Base-by-base conservation (phyloP, 1,140 invertebrate genomes). In the Zaprionus nigranus region DNA sequence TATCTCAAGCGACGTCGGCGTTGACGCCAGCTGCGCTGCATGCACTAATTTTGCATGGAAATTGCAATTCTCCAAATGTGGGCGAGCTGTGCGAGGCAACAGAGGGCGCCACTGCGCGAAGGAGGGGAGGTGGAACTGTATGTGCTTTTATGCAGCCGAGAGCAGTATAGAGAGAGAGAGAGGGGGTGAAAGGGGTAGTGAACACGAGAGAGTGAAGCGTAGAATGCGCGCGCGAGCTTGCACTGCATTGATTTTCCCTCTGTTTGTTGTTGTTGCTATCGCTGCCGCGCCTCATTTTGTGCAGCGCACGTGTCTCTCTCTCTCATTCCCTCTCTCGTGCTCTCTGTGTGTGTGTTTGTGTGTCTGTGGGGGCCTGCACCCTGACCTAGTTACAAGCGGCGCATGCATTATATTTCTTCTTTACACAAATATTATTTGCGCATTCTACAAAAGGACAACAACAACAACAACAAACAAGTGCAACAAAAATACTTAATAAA, bases 311-410 rank as follows among this genome's bases (percentile, higher is more conserved):
- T 66, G 70, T 76, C 62, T 69, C n/a, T 49, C 54, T 38, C n/a
- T 49, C 54, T 38, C 54, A n/a, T 57, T 49, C 49, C 15, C n/a
- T 28, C 46, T 24, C 51, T 54, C 20, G 15, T 17, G 28, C 7
- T 5, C 30, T 58, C 38, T 62, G 12, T 49, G 34, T 69, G 43
- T 79, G 40, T 62, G 17, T 28, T 63, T 54, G 57, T 71, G 58
- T 54, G 17, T 71, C n/a, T 56, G 36, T 51, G 51, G 54, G 63
- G 57, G 75, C 22, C 69, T 91, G 81, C 78, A 85, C 90, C 90
- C 90, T 92, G 90, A 92, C 90, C 90, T 81, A 91, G 71, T 92
- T 92, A 75, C 81, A 82, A 82, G 65, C 43, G 24, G 63, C 43
- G 24, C 53, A 75, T 77, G 68, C 70, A 79, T 82, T 88, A 54